Conservation (phyloP, 2,797 vertebrate species). For the Ibycter americanus region DNA sequence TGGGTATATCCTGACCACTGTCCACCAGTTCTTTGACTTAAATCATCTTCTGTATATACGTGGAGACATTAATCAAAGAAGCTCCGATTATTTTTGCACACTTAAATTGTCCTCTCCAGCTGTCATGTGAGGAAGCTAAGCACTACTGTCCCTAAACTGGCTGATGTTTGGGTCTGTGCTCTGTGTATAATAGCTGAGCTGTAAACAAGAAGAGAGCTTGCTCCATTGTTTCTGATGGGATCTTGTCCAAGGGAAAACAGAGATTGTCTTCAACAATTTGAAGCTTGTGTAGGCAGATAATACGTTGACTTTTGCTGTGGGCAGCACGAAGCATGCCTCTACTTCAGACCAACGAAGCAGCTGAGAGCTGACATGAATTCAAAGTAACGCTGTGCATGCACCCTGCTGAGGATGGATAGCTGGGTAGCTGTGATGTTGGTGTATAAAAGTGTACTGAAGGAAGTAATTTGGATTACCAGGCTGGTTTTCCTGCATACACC, state of each 20-base stretch:
- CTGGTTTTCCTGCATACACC: neutral
- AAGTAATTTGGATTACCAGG: neutral
- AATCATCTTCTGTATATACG: neutral
- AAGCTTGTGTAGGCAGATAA: neutral
- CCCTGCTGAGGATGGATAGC: too few relatives aligned
- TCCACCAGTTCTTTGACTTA: neutral
- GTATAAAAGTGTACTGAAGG: neutral
- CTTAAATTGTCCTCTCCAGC: neutral
- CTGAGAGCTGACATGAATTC: neutral
- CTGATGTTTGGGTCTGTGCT: neutral
- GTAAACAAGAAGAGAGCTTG: slow-evolving; percentile 11
- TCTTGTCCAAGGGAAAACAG: slow-evolving; percentile 17
- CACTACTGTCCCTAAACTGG: neutral
- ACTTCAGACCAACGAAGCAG: neutral
- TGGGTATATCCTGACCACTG: neutral
- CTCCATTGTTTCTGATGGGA: slow-evolving; percentile 24
- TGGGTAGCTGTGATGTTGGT: neutral
- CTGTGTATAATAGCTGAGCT: neutral
- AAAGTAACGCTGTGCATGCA: rapidly evolving
- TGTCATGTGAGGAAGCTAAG: neutral
- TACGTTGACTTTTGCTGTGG: neutral
- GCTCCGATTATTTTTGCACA: neutral
- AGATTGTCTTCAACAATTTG: neutral
- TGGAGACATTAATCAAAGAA: neutral
- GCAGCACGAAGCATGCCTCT: neutral